Conservation (phyloP, 2,888 invertebrate species). For the Tuberolachnus salignus region DNA sequence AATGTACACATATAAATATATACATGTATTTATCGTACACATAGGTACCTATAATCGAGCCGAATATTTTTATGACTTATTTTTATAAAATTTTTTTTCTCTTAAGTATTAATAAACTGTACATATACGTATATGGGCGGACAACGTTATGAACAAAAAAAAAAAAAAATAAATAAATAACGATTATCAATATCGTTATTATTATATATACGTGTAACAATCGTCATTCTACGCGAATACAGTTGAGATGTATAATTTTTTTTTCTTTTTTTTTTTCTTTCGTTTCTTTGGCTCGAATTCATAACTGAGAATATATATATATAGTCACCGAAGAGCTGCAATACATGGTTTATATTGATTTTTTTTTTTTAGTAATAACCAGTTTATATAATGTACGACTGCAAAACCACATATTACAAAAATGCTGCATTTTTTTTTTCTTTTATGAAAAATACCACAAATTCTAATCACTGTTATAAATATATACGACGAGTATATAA, state of each 20-base stretch:
- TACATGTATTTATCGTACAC: too few species aligned
- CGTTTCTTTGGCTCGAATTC: conserved; percentile 38
- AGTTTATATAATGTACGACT: conserved; percentile 35
- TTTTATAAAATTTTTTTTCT: too few species aligned
- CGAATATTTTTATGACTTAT: neutral
- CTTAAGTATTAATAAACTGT: neutral
- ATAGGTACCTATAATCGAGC: neutral
- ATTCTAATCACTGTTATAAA: conserved; percentile 18
- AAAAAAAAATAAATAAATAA: conserved; percentile 17
- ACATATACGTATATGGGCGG: conserved; percentile 15
- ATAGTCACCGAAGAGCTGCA: neutral
- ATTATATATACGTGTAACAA: neutral
- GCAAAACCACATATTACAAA: conserved; percentile 35
- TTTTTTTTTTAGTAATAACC: conserved; percentile 38
- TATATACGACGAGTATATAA: neutral
- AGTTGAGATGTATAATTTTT: conserved; percentile 43
- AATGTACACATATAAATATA: neutral
- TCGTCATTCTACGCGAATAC: conserved; percentile 11
- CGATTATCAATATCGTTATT: conserved; percentile 33
- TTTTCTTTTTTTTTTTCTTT: neutral
- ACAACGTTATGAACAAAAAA: neutral
- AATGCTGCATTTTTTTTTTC: conserved; percentile 20
- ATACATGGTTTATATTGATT: conserved; percentile 19
- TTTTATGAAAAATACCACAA: conserved; percentile 29
- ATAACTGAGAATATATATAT: conserved; percentile 36